Conservation (phyloP, 1,140 invertebrate genomes). For the Phortica variegata region DNA sequence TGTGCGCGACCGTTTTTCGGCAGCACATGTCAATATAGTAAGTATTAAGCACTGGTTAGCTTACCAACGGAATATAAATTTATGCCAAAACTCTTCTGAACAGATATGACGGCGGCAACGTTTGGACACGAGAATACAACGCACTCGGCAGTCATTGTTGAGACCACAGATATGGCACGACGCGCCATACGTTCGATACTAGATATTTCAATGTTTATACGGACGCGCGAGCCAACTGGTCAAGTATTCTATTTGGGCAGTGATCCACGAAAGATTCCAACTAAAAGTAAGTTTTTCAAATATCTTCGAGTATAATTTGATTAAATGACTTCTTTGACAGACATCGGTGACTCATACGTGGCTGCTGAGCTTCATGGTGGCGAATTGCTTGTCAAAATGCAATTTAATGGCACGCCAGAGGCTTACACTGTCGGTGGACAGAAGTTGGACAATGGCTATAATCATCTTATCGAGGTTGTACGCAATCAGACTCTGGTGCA, state of each 20-base stretch:
- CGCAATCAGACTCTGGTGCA: constrained; percentile 76
- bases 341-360: constrained; percentile 65
- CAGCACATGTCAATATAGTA: constrained; percentile 82
- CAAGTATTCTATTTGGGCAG: constrained; percentile 89
- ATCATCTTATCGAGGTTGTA: constrained; percentile 82
- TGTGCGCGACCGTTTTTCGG: constrained; percentile 87
- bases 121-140: constrained; percentile 83
- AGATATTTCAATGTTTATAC: constrained; percentile 90
- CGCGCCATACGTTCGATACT: constrained; percentile 73
- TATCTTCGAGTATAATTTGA: background rate
- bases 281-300: constrained; percentile 32
- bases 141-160: constrained; percentile 72
- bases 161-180: constrained; percentile 67
- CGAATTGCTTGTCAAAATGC: constrained; percentile 74
- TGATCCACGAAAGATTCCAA: constrained; percentile 56
- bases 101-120: constrained; percentile 83
- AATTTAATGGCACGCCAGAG: constrained; percentile 78
- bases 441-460: constrained; percentile 80
- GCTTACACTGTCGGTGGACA: constrained; percentile 78
- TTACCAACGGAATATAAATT: rapidly evolving
- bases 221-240: constrained; percentile 78
- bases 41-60: constrained; percentile 47
- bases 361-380: constrained; percentile 75
- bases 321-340: constrained; percentile 7
- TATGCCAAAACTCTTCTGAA: background rate